phyloP scores from a whole-genome alignment of 2,797 vertebrate genomes.

The Anguilla anguilla region DNA sequence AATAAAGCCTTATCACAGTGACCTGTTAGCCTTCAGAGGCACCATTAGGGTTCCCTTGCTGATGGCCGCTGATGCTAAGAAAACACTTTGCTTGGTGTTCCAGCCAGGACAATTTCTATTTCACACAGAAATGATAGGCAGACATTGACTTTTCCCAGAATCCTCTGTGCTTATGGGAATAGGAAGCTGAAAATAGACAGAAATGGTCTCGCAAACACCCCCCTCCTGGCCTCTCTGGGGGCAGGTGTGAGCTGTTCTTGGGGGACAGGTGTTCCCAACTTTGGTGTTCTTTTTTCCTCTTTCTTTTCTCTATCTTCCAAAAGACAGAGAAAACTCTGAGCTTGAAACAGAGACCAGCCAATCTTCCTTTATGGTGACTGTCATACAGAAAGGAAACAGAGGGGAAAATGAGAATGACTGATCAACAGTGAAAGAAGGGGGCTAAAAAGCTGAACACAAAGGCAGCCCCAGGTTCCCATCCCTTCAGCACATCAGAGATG shows the following conservation, averaged over 20 bases:
- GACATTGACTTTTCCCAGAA: constrained; percentile 9
- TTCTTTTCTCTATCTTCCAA: background rate
- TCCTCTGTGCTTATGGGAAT: background rate
- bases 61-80: background rate
- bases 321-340: background rate
- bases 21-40: background rate
- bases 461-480: background rate
- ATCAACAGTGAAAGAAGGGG: background rate
- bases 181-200: background rate
- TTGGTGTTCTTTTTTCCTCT: background rate
- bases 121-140: background rate
- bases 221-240: background rate
- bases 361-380: background rate
- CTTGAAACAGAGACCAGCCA: background rate
- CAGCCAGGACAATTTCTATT: background rate
- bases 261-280: background rate
- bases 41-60: background rate
- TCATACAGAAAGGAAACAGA: background rate
- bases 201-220: background rate
- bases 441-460: background rate
- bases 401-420: background rate
- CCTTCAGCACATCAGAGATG: background rate
- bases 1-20: background rate
- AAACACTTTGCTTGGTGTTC: background rate
- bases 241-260: background rate